Evolutionary conservation across 2,888 invertebrate species (phyloP).

Genomic region (Phoronis australis): DNA sequence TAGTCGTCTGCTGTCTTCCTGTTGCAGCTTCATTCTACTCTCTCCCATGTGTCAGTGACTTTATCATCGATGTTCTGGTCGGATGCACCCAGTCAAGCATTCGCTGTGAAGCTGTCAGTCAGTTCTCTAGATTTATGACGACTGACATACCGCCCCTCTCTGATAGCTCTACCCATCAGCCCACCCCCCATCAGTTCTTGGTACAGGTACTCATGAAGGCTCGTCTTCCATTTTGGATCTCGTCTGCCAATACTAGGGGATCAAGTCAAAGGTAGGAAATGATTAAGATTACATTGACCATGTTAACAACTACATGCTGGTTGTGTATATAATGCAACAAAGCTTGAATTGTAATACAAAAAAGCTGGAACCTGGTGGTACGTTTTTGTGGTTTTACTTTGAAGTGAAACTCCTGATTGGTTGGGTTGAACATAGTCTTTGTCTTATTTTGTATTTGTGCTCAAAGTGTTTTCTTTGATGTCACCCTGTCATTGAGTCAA

Average conservation of each 20-base stretch:
- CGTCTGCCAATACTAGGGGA: slow-evolving; percentile 51
- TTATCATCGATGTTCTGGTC: slow-evolving; percentile 55
- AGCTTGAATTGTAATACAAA: too few species aligned
- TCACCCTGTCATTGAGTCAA: too few species aligned
- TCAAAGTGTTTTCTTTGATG: too few species aligned
- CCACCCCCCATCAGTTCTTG: slow-evolving; percentile 46
- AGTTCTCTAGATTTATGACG: slow-evolving; percentile 51
- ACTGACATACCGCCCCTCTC: slow-evolving; percentile 17
- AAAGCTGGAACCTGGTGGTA: too few species aligned
- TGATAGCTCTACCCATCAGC: slow-evolving; percentile 17
- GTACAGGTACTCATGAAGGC: slow-evolving; percentile 52
- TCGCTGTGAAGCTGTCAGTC: slow-evolving; percentile 50
- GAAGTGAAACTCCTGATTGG: too few species aligned
- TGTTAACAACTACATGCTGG: too few species aligned
- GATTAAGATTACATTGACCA: too few species aligned
- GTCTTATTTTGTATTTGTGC: too few species aligned
- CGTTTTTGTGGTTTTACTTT: too few species aligned
- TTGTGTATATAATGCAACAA: too few species aligned
- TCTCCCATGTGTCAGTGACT: slow-evolving; percentile 52
- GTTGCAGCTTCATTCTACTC: slow-evolving; percentile 51
- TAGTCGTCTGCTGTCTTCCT: slow-evolving; percentile 9
- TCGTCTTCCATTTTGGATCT: slow-evolving; percentile 55
- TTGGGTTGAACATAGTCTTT: too few species aligned
- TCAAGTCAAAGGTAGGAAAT: slow-evolving; percentile 51
- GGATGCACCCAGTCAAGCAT: slow-evolving; percentile 51